Percentiles rank a stretch among this genome's conserved stretches.
Evolutionary conservation across 2,113 vertebrate species (phyloP).

Genomic region (Charadrius vociferus): DNA sequence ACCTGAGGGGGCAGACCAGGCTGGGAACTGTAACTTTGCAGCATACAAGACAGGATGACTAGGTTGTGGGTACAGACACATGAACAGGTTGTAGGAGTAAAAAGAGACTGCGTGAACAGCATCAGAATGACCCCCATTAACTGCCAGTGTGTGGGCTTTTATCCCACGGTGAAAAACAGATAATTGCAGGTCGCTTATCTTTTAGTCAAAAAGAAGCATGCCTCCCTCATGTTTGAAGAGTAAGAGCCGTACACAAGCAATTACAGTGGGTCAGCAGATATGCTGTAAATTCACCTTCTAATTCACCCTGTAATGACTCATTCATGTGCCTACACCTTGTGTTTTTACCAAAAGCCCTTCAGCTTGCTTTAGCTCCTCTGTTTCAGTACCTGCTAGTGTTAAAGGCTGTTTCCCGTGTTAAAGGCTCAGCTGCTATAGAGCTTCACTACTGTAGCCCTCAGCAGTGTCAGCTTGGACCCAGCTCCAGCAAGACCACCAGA

Average conservation of each 20-base stretch:
- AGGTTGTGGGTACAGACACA: neutral
- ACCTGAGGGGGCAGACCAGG: neutral
- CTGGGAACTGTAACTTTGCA: neutral
- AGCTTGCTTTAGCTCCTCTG: neutral
- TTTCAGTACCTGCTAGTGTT: neutral
- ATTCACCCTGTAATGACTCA: neutral
- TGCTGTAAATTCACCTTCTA: neutral
- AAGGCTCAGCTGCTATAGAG: neutral
- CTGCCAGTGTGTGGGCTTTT: neutral
- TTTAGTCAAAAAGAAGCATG: neutral
- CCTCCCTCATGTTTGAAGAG: neutral
- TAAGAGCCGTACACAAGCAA: neutral
- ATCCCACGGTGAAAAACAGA: neutral
- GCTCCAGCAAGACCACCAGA: neutral
- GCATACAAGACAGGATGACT: neutral
- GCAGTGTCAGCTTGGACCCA: fast-evolving
- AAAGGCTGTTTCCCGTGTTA: neutral
- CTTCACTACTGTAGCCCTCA: neutral
- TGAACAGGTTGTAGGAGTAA: neutral
- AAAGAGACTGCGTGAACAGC: neutral
- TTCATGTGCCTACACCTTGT: neutral
- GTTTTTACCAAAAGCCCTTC: neutral
- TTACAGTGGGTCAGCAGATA: neutral
- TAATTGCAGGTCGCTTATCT: neutral
- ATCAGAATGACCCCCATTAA: neutral